phyloP scores from a whole-genome alignment of 2,113 vertebrate genomes.

The Eupsittula cactorum region DNA sequence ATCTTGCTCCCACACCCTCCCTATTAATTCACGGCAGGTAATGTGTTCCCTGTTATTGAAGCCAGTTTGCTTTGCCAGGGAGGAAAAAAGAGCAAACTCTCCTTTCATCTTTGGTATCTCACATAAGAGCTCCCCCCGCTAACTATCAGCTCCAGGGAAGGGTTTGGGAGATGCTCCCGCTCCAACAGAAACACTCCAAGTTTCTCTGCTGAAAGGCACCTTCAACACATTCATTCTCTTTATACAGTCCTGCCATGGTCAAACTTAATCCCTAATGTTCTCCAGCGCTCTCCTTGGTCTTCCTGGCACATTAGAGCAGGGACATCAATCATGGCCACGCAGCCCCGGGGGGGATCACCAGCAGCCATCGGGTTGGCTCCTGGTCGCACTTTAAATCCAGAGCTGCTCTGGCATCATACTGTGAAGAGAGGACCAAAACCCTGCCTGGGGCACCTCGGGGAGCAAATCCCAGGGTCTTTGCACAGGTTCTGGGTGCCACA shows the following conservation, averaged over 20 bases:
- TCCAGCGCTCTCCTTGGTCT: neutral
- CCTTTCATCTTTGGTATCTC: neutral
- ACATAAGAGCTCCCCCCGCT: accelerated
- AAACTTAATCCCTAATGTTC: neutral
- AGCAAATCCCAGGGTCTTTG: neutral
- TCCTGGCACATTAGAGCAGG: accelerated
- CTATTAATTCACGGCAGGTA: neutral
- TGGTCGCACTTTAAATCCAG: neutral
- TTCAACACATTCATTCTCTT: neutral
- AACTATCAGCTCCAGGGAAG: neutral
- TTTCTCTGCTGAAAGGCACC: constrained; percentile 13
- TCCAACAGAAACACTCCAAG: neutral
- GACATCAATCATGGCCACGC: neutral
- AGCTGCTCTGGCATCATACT: accelerated
- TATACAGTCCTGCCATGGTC: neutral
- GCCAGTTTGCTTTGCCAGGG: neutral
- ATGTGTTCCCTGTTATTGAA: neutral
- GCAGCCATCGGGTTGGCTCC: neutral
- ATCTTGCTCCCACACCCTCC: neutral
- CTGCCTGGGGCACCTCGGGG: neutral
- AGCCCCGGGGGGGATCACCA: neutral
- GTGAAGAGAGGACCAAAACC: neutral
- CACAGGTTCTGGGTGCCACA: accelerated
- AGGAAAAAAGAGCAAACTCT: neutral
- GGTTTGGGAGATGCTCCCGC: neutral